Evolutionary conservation across 1,140 invertebrate genomes (phyloP).

Genomic region (Venustaconcha ellipsiformis): DNA sequence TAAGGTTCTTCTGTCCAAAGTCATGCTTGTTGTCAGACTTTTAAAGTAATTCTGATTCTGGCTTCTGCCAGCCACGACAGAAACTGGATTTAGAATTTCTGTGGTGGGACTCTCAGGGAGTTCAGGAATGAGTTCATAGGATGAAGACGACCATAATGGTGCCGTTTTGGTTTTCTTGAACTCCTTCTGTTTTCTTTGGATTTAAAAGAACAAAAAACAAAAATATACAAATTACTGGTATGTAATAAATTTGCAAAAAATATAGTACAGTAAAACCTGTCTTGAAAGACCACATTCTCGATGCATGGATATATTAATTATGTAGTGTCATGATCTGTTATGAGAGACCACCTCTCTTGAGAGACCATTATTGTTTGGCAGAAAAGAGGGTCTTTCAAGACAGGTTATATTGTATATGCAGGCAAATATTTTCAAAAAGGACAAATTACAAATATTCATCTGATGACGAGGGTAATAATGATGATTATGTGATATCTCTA

Average conservation of each 20-base stretch:
- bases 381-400: too few relatives aligned
- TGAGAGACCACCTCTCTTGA: too few relatives aligned
- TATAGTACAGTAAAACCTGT: too few relatives aligned
- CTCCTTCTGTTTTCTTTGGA: slow-evolving; percentile 51
- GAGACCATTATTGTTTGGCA: too few relatives aligned
- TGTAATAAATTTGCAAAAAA: slow-evolving; percentile 1
- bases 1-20: slow-evolving; percentile 49
- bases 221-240: slow-evolving; percentile 8
- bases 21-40: slow-evolving; percentile 57
- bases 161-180: slow-evolving; percentile 62
- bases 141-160: slow-evolving; percentile 34
- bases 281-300: too few relatives aligned
- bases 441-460: too few relatives aligned
- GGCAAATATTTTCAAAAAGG: too few relatives aligned
- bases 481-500: too few relatives aligned
- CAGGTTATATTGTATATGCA: too few relatives aligned
- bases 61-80: slow-evolving; percentile 16
- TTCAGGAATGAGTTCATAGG: slow-evolving; percentile 19
- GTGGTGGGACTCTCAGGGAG: slow-evolving; percentile 35
- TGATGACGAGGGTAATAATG: too few relatives aligned
- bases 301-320: too few relatives aligned
- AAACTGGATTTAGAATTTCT: not conserved
- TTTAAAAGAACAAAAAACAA: slow-evolving; percentile 14
- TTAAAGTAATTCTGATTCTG: slow-evolving; percentile 47
- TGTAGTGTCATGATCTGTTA: too few relatives aligned